phyloP scores from a whole-genome alignment of 2,888 invertebrate species.

The Agrotis puta region DNA sequence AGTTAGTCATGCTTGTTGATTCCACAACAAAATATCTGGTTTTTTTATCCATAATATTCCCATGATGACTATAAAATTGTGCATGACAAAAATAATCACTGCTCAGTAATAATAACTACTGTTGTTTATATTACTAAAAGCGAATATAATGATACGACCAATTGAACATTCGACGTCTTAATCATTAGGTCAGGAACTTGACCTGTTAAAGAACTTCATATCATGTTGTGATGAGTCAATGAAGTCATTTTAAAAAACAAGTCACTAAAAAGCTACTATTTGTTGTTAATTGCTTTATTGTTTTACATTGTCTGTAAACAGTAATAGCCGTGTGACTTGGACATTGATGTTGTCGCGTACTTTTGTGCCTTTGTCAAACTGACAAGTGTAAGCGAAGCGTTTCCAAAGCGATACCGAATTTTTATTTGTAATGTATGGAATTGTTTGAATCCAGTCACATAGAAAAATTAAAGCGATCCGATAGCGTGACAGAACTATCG shows the following conservation, averaged over 20 bases:
- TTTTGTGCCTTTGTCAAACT: no score
- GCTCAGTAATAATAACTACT: neutral
- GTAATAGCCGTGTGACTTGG: no score
- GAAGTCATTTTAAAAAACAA: slow-evolving; percentile 9
- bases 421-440: no score
- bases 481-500: no score
- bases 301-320: neutral
- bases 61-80: neutral
- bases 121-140: slow-evolving; percentile 10
- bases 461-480: no score
- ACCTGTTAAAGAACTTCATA: slow-evolving; percentile 5
- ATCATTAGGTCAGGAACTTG: slow-evolving; percentile 33
- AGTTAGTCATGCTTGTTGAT: neutral
- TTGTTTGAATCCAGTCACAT: no score
- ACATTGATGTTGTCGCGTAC: no score
- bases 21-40: no score
- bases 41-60: neutral
- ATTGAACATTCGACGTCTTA: neutral
- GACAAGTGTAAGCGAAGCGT: no score
- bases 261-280: slow-evolving; percentile 5
- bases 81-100: neutral
- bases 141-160: neutral
- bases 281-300: neutral
- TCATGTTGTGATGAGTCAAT: slow-evolving; percentile 16
- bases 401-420: no score